A percentile compares a stretch with the other conserved stretches of the same genome.
phyloP scores from a whole-genome alignment of 2,113 vertebrate genomes.

The Albula glossodonta region DNA sequence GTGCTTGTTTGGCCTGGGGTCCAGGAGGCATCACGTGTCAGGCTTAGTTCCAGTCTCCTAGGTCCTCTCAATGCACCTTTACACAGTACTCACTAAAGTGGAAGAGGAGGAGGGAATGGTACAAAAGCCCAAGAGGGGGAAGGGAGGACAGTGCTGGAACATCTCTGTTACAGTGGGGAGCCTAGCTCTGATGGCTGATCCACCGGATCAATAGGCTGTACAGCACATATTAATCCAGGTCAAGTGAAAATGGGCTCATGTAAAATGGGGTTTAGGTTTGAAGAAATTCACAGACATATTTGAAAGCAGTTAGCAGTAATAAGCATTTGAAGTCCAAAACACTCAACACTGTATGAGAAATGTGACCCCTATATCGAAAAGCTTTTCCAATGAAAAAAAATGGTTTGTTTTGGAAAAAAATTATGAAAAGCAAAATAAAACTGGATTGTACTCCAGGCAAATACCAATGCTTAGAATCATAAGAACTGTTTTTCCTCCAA shows the following conservation, averaged over 20 bases:
- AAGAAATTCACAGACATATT: not conserved
- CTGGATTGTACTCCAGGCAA: not conserved
- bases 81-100: constrained; percentile 11
- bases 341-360: not conserved
- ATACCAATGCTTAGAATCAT: too few species aligned
- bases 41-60: constrained; percentile 6
- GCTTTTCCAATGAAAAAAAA: not conserved
- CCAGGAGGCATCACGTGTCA: not conserved
- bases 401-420: not conserved
- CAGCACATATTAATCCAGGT: not conserved
- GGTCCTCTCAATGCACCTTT: constrained; percentile 10
- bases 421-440: not conserved
- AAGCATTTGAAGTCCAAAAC: not conserved
- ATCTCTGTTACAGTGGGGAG: not conserved
- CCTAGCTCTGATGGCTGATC: not conserved
- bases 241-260: not conserved
- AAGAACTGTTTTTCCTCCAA: not conserved
- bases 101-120: not conserved
- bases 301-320: not conserved
- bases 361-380: not conserved
- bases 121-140: not conserved
- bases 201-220: not conserved
- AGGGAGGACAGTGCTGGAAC: not conserved
- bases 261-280: not conserved
- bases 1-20: not conserved